Conservation (phyloP, 1,140 invertebrate species). For the Calephelis nemesis region DNA sequence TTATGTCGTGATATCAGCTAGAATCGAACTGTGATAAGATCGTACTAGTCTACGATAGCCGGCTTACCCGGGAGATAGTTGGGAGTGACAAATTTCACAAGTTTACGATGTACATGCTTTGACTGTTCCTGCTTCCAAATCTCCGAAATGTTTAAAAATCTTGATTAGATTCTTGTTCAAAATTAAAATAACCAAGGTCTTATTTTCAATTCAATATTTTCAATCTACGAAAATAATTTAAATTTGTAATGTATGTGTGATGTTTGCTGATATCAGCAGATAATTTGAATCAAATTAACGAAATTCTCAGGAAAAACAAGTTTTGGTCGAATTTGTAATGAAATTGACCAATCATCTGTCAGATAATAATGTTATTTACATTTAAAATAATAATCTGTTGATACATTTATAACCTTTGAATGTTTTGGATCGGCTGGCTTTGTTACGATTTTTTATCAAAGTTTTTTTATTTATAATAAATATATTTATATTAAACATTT, state of each 20-base stretch:
- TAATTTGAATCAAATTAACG: background rate
- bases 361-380: no score
- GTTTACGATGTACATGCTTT: background rate
- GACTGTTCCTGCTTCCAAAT: background rate
- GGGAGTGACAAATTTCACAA: background rate
- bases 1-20: no score
- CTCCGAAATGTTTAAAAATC: background rate
- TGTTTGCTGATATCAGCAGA: background rate
- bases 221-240: background rate
- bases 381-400: background rate
- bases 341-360: no score
- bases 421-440: background rate
- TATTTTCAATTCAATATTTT: conserved; percentile 11
- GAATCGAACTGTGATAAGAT: no score
- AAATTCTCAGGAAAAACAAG: background rate
- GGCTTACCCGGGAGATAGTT: no score
- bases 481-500: conserved; percentile 12
- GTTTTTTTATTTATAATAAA: conserved; percentile 9
- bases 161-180: conserved; percentile 1
- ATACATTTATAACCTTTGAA: background rate
- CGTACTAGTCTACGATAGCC: no score
- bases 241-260: background rate
- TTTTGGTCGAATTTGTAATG: background rate
- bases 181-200: background rate
- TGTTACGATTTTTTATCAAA: conserved; percentile 1